Conservation (phyloP, 2,888 invertebrate genomes). For the Nematopogon swammerdamellus region DNA sequence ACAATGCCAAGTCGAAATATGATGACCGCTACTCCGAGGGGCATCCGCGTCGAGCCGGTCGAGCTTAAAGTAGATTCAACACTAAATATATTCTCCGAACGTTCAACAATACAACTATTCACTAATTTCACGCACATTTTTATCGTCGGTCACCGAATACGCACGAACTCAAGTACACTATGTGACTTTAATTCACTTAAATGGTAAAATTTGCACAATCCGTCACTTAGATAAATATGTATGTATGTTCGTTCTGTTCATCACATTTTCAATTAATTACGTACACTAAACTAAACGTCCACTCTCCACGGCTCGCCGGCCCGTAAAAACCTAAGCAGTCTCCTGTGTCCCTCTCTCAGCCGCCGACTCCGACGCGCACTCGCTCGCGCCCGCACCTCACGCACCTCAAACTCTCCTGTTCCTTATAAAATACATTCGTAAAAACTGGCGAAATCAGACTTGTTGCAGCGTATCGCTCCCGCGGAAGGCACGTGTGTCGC, state of each 20-base stretch:
- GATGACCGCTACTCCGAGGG: no score
- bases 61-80: constrained; percentile 29
- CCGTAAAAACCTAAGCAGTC: background rate
- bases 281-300: background rate
- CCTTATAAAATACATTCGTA: no score
- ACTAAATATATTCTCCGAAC: constrained; percentile 51
- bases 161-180: constrained; percentile 15
- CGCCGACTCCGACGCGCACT: constrained; percentile 2
- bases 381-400: no score
- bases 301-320: background rate
- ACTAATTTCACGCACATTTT: constrained; percentile 42
- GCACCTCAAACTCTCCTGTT: no score
- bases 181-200: constrained; percentile 17
- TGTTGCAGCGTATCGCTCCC: no score
- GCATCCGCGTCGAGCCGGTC: constrained; percentile 20
- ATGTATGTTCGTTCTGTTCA: constrained; percentile 6
- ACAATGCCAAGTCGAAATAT: no score
- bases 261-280: background rate
- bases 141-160: constrained; percentile 42
- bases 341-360: constrained; percentile 3
- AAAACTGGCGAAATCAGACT: no score
- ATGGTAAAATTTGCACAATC: constrained; percentile 20
- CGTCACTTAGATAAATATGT: constrained; percentile 21
- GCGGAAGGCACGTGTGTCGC: constrained; percentile 9
- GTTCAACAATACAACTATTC: constrained; percentile 57